Percentiles rank a stretch among this genome's conserved stretches.
Conservation (phyloP, 2,888 invertebrate species). For the Lamellibrachia satsuma region DNA sequence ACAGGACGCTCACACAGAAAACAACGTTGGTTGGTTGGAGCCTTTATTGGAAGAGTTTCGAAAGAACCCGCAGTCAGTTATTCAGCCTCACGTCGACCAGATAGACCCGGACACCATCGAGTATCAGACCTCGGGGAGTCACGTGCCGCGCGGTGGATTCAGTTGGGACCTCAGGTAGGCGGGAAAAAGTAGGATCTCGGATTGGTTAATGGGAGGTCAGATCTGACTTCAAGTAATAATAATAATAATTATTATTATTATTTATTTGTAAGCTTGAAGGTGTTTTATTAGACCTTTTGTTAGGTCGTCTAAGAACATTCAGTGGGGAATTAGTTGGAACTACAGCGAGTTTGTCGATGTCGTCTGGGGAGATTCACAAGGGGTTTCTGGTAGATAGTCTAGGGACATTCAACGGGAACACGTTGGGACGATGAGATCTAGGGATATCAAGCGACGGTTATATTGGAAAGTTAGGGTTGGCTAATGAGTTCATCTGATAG, state of each 20-base stretch:
- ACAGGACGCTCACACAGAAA: conserved; percentile 45
- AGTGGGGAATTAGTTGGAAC: too few species aligned
- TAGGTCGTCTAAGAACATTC: neutral
- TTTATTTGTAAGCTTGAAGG: neutral
- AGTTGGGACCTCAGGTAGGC: conserved; percentile 46
- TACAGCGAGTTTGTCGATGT: too few species aligned
- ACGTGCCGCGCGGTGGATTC: conserved; percentile 45
- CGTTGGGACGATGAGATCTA: too few species aligned
- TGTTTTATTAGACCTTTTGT: neutral
- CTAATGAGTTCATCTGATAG: too few species aligned
- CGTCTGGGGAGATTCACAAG: too few species aligned
- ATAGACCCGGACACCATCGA: conserved; percentile 40
- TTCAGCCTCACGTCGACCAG: conserved; percentile 45
- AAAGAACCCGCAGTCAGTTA: conserved; percentile 38
- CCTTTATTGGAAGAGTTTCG: conserved; percentile 43
- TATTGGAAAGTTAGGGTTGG: too few species aligned
- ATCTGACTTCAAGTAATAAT: neutral
- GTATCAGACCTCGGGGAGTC: conserved; percentile 33
- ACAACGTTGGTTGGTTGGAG: conserved; percentile 44
- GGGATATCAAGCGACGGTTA: too few species aligned
- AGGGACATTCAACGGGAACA: neutral
- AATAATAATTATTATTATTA: neutral
- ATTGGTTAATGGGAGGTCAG: neutral
- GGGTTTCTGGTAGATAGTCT: neutral
- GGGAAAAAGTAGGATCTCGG: neutral